Evolutionary conservation across 2,888 invertebrate genomes (phyloP), one percentile per base, ranked within the genome.

Genomic region (Globia sparganii): DNA sequence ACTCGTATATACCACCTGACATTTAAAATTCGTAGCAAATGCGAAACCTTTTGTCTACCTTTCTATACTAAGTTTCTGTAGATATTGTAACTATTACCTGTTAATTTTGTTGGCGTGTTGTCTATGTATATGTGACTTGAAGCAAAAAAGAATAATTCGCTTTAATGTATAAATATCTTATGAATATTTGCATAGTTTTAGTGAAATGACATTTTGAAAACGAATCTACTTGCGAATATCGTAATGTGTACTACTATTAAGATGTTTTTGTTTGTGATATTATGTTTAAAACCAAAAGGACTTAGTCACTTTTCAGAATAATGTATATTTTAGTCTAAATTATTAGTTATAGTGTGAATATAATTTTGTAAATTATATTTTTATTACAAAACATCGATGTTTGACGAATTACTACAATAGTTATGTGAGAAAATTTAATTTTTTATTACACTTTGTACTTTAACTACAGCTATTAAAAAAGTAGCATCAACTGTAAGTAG

Each of bases 391-490:
- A 91, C 91, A 92, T 92, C 91, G 91, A 92, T 78, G 66, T 72
- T 76, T 84, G 86, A 91, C 91, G 91, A 91, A 91, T 91, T 89
- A 90, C 37, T 83, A 84, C 84, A 87, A 87, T 85, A 89, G 79
- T 71, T 81, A 80, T 71, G 75, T 79, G 74, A 78, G 59, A 76
- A 78, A 34, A 72, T 71, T 72, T 65, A 34, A 71, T 40, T 78
- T 67, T 74, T 73, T 75, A 86, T 73, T 73, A 79, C 46, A 85
- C 72, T 86, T 86, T 86, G 87, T 88, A 87, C 81, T 72, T 88
- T 87, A 78, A 83, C 81, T 79, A 86, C 69, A 69, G 28, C 40
- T 80, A 78, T 69, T 80, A 43, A 31, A 76, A 71, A 78, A 78
- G 72, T 68, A 58, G 61, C 76, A 75, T 46, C 37, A 70, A 75